phyloP scores from a whole-genome alignment of 1,140 invertebrate species.

The Acromyrmex charruanus region DNA sequence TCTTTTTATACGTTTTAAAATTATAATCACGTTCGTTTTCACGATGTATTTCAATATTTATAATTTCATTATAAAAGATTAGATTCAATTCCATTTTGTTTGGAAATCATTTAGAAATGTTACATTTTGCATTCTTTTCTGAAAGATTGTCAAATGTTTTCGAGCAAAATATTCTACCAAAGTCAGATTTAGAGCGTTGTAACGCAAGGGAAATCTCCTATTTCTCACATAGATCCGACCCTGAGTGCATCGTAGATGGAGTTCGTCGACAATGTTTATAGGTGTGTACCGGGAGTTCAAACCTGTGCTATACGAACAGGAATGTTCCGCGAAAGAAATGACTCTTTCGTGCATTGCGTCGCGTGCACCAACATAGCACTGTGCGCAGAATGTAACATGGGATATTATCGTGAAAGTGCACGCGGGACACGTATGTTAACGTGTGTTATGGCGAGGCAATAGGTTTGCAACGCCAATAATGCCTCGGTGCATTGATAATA shows the following conservation, averaged over 20 bases:
- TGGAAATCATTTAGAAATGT: neutral
- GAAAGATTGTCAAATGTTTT: neutral
- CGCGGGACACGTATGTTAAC: conserved; percentile 45
- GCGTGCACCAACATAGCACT: conserved; percentile 54
- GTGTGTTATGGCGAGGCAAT: conserved; percentile 28
- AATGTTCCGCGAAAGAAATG: conserved; percentile 52
- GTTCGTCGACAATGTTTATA: conserved; percentile 32
- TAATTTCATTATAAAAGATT: neutral
- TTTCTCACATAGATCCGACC: neutral
- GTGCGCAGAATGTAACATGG: conserved; percentile 12
- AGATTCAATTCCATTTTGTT: neutral
- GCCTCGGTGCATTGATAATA: conserved; percentile 39
- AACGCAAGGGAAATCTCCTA: neutral
- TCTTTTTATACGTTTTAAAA: too few relatives aligned
- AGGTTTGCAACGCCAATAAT: neutral
- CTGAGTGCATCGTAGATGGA: conserved; percentile 17
- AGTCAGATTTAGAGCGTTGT: neutral
- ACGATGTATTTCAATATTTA: neutral
- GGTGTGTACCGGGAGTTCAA: conserved; percentile 32
- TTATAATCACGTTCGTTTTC: too few relatives aligned
- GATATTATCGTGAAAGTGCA: conserved; percentile 57
- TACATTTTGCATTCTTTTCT: neutral
- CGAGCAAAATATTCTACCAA: neutral
- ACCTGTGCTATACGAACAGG: neutral
- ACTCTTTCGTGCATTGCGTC: conserved; percentile 43